Base-by-base conservation (phyloP, 2,888 invertebrate genomes). In the Euzophera pinguis region DNA sequence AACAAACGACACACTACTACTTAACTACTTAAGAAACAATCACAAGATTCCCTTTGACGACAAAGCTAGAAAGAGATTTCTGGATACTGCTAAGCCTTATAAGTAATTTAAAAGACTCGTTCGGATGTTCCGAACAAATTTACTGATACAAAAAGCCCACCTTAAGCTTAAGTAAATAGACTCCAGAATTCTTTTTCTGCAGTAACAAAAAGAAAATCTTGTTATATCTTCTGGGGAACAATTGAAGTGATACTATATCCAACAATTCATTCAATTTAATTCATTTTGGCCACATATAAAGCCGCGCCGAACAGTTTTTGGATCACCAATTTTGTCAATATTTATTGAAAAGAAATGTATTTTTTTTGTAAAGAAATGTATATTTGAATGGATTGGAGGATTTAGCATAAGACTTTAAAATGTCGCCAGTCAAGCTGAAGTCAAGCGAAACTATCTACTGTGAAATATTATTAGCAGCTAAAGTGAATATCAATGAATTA, bases 391-490 rank as follows among this genome's bases (percentile, higher is more conserved):
- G 16, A 38, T 49, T 49, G 38, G 9, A 14, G 17, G 45, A 50
- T 47, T 61, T 61, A 58, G 64, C 68, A 67, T 63, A 66, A 68
- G 61, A 51, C 58, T 57, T 55, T n/a, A n/a, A 57, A 58, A 73
- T 76, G 71, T 75, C 75, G 74, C 77, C 76, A 78, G 75, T 64
- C 54, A 77, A 76, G 74, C 74, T 60, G 60, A 65, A 65, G 70
- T 67, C 55, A 75, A 72, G 73, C 68, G 42, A 35, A 50, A 42
- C 54, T 50, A 52, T 45, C 42, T 52, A 55, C 52, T 12, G 45
- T 34, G 34, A 13, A 22, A 48, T 34, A 48, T 34, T 7, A 8
- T 48, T 10, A 10, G 8, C 2, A 32, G 10, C 32, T 32, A 10
- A 32, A 32, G 37, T 12, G 6, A 27, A 48, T 37, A 17, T 16